Base-by-base conservation (phyloP, 64 coral and sea anemone species). In the Stichodactyla mertensii region DNA sequence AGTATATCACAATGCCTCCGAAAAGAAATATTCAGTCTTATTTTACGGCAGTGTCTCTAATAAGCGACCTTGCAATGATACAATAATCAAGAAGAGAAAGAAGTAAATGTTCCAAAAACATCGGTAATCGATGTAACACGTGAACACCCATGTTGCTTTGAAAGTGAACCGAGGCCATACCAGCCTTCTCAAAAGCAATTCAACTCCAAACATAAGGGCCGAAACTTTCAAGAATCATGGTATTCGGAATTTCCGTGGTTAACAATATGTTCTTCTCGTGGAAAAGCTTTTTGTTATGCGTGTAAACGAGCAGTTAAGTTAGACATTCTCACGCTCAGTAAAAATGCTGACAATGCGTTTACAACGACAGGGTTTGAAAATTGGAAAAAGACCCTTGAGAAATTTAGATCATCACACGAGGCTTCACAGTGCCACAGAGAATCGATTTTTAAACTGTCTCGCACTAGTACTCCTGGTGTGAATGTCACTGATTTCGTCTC, bases 361-460 rank as follows among this genome's bases (percentile, higher is more conserved):
- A 85, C 66, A 26, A 61, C n/a, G 22, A 52, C 18, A 27, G 64
- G 52, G 10, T 89, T 84, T 61, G 52, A 84, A 51, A 90, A 90
- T 82, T 85, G 62, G 88, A 85, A 78, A 61, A 90, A 90, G 24
- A 28, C 81, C 13, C 55, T 77, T 19, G 83, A 90, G 61, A 77
- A 90, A 52, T 85, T 85, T 85, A 88, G 82, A 57, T 88, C 78
- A 57, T 88, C 78, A 81, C 86, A 88, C 79, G 86, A 85, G 69
- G 86, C 81, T 71, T 87, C 78, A 53, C 20, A 92, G 55, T 80
- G 85, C 86, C 90, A 87, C 85, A 86, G 51, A 86, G 85, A 86
- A 71, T 64, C 60, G 13, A 71, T 86, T 51, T 52, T 86, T 31
- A 86, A 86, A 86, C 31, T 86, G 60, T 66, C 61, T n/a, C 15